phyloP scores from a whole-genome alignment of 1,140 invertebrate species.

The Drosophila ambigua region DNA sequence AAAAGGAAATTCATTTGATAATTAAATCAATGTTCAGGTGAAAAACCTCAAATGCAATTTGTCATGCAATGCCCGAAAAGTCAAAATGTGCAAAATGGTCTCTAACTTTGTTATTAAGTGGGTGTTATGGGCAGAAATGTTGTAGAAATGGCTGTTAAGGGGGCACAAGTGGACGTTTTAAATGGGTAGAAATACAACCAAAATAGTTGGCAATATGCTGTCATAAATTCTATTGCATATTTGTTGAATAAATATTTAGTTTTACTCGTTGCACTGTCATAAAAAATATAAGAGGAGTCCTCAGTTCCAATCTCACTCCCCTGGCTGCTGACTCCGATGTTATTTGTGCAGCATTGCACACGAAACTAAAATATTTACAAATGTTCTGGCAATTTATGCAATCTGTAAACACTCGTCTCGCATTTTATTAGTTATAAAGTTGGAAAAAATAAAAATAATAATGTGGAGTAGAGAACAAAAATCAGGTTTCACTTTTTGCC shows the following conservation, averaged over 20 bases:
- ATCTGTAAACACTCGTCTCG: conserved; percentile 30
- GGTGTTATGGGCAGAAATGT: background rate
- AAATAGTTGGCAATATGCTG: background rate
- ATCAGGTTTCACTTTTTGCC: conserved; percentile 16
- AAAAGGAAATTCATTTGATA: conserved; percentile 52
- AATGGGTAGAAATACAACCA: background rate
- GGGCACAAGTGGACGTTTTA: background rate
- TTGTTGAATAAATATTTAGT: conserved; percentile 55
- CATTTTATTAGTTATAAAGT: conserved; percentile 37
- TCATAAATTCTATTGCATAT: conserved; percentile 52
- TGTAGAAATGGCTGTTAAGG: background rate
- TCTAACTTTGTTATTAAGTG: conserved; percentile 1
- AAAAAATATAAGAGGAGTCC: conserved; percentile 26
- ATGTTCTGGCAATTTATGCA: conserved; percentile 53
- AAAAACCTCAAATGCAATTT: conserved; percentile 61
- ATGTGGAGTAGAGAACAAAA: conserved; percentile 6
- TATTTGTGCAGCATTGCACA: conserved; percentile 11
- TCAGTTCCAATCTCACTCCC: conserved; percentile 4
- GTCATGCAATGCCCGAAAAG: conserved; percentile 41
- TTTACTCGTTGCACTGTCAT: conserved; percentile 18
- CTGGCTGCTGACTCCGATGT: conserved; percentile 27
- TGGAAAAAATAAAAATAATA: background rate
- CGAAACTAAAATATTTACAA: conserved; percentile 58
- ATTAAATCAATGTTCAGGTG: conserved; percentile 65
- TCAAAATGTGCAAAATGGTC: conserved; percentile 31